These are phyloP conservation scores for Netelia inedita DNA, from an alignment of 2,888 invertebrate species.

Conservation along the genomic window DNA sequence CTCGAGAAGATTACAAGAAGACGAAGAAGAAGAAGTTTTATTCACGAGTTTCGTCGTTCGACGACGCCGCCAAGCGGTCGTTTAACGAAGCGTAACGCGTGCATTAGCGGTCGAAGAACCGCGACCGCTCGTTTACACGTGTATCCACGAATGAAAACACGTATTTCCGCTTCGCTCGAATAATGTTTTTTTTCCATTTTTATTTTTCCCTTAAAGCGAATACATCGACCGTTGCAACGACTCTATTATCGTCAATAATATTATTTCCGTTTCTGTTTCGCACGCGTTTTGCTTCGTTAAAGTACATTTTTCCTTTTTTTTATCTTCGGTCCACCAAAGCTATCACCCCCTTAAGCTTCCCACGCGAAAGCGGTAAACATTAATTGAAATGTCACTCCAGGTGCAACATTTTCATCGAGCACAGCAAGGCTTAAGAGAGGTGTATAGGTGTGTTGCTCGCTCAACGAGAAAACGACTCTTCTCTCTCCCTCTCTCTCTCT, in stretches of 20 bases:
- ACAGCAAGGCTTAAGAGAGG: constrained; percentile 19
- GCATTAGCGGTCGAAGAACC: background rate
- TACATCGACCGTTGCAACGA: constrained; percentile 9
- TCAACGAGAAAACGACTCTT: constrained; percentile 23
- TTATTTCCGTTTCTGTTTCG: constrained; percentile 6
- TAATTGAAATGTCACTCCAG: constrained; percentile 83
- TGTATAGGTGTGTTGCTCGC: constrained; percentile 57
- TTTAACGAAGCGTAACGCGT: background rate
- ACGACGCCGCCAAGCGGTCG: background rate
- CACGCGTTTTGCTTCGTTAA: constrained; percentile 19
- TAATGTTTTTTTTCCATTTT: background rate
- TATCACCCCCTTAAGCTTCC: constrained; percentile 74
- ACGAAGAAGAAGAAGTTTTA: no score
- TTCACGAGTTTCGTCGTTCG: background rate
- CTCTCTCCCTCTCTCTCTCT: background rate
- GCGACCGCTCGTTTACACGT: background rate
- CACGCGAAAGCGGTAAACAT: constrained; percentile 80
- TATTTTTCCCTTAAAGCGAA: background rate
- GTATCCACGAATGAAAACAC: background rate
- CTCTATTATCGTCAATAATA: constrained; percentile 43
- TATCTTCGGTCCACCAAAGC: constrained; percentile 4
- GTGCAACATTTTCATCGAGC: constrained; percentile 81
- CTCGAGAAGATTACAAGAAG: no score
- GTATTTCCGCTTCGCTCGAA: background rate
- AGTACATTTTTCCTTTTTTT: background rate